Conservation (phyloP, 2,113 vertebrate genomes). For the Myrmophylax atrothorax region DNA sequence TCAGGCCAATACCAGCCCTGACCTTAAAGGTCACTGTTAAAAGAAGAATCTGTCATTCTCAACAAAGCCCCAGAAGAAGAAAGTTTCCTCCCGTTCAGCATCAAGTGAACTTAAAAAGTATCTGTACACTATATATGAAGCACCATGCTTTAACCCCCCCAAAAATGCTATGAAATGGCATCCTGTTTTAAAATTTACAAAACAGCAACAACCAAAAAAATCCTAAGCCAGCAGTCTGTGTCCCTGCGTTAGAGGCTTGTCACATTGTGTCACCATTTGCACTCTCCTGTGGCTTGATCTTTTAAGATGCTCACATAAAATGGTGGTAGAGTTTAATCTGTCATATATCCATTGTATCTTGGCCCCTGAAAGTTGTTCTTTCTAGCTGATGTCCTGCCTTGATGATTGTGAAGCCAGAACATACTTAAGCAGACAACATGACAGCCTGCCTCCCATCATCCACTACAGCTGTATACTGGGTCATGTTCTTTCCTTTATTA, state of each 20-base stretch:
- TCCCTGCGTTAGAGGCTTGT: neutral
- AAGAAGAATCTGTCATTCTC: neutral
- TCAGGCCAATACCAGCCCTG: neutral
- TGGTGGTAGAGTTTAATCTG: neutral
- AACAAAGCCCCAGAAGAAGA: neutral
- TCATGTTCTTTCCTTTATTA: neutral
- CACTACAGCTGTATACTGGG: neutral
- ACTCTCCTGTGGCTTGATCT: neutral
- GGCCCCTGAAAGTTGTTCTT: neutral
- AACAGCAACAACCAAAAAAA: neutral
- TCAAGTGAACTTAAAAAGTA: neutral
- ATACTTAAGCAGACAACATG: neutral
- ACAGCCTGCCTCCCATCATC: neutral
- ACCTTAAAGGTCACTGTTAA: neutral
- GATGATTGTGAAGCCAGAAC: neutral
- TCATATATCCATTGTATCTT: neutral
- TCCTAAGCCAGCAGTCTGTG: neutral
- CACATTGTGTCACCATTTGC: neutral
- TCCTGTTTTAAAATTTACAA: neutral
- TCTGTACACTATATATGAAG: neutral
- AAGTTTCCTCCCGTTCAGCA: neutral
- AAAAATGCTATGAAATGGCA: neutral
- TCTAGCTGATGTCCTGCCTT: neutral
- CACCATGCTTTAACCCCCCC: neutral
- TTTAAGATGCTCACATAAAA: neutral